phyloP scores from a whole-genome alignment of 2,113 vertebrate genomes.

The Crotophaga sulcirostris region DNA sequence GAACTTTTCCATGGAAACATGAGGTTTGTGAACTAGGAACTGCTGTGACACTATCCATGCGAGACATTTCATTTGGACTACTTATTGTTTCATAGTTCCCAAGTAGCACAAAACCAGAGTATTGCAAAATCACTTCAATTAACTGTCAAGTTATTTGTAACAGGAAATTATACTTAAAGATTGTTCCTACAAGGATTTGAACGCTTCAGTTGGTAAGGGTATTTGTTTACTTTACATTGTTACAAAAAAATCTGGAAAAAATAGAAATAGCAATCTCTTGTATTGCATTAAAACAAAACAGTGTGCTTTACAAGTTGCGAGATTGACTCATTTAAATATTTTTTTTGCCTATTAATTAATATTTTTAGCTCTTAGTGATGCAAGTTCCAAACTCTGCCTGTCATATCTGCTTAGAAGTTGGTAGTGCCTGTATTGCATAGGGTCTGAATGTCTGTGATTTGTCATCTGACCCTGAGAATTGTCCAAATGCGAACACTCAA shows the following conservation, averaged over 20 bases:
- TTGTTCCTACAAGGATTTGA: not conserved
- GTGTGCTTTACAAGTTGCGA: not conserved
- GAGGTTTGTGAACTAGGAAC: not conserved
- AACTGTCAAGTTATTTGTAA: not conserved
- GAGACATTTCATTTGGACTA: not conserved
- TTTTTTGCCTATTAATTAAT: not conserved
- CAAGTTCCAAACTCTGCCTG: not conserved
- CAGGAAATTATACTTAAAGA: not conserved
- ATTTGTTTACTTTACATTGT: not conserved
- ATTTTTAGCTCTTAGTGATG: not conserved
- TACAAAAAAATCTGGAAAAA: not conserved
- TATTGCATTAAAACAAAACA: not conserved
- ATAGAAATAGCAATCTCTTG: not conserved
- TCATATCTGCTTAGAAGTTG: not conserved
- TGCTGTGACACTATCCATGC: not conserved
- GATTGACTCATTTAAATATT: not conserved
- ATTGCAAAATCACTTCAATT: not conserved
- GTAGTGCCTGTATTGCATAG: not conserved
- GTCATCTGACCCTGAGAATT: not conserved
- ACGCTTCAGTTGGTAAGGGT: not conserved
- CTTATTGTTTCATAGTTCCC: not conserved
- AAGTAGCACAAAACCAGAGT: not conserved
- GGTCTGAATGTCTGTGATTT: not conserved
- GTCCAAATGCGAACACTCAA: not conserved
- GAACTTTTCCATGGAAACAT: not conserved